Base-by-base conservation (phyloP, 2,113 vertebrate genomes). In the Scopus umbretta region DNA sequence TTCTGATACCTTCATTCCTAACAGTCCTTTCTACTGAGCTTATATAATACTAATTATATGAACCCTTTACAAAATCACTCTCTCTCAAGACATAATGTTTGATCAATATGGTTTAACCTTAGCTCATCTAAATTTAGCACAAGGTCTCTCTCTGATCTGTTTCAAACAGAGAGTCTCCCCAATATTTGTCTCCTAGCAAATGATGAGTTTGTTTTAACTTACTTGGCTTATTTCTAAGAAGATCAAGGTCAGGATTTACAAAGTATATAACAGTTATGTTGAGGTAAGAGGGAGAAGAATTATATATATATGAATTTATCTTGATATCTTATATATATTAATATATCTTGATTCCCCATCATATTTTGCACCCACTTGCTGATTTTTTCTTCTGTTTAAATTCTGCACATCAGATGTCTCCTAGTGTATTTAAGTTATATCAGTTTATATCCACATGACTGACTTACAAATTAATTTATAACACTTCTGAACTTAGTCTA, bases 51-150 rank as follows among this genome's bases (percentile, higher is more conserved):
- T 89, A 94, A 97, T 96, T 96, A 86, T 66, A 63, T 80, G 86
- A 95, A 96, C 70, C 59, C 72, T 96, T 96, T 93, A 85, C 58
- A 81, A 88, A 94, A 96, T 61, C 79, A 90, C 70, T 80, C 36
- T 74, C 36, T 74, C 66, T 96, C 91, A 87, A 94, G 67, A 75
- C 34, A 72, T 87, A 96, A 87, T 96, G 88, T 96, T 96, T 94
- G 84, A 97, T 96, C 90, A 95, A 97, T 91, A 96, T 17, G 4
- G 40, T 96, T 94, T 96, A 94, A 96, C 94, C 94, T 93, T 95
- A 97, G 89, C 73, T 93, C 91, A 91, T 80, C 88, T 95, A 96
- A 90, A 94, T 96, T 96, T 95, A 97, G 96, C 61, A 43, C 79
- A 96, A 90, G 75, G 94, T 97, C 52, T 97, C n/a, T 83, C 43